phyloP scores from a whole-genome alignment of 1,140 invertebrate genomes.

The Pseudomyrmex gracilis region DNA sequence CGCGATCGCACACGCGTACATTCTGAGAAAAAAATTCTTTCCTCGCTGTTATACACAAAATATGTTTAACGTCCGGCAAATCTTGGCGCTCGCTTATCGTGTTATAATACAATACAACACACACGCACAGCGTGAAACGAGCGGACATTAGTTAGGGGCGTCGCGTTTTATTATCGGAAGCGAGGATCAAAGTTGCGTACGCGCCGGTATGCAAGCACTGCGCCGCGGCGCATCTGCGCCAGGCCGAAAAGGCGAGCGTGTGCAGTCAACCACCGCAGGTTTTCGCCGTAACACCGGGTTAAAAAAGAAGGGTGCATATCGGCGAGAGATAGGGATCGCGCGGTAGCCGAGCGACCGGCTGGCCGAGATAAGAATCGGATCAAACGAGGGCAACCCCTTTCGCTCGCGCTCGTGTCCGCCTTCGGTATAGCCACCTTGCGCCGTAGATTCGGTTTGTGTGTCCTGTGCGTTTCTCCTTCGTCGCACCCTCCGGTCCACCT shows the following conservation, averaged over 20 bases:
- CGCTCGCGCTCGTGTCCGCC: slow-evolving; percentile 47
- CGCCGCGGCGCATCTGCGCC: slow-evolving; percentile 69
- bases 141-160: slow-evolving; percentile 46
- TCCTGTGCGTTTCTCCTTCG: slow-evolving; percentile 13
- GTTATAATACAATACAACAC: neutral
- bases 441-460: slow-evolving; percentile 45
- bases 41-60: neutral
- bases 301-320: slow-evolving; percentile 72
- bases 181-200: slow-evolving; percentile 35
- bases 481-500: slow-evolving; percentile 63
- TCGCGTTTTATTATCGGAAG: slow-evolving; percentile 21
- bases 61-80: slow-evolving; percentile 24
- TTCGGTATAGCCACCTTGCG: slow-evolving; percentile 65
- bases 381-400: slow-evolving; percentile 69
- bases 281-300: slow-evolving; percentile 69
- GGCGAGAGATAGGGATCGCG: slow-evolving; percentile 68
- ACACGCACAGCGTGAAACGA: slow-evolving; percentile 1
- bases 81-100: slow-evolving; percentile 38
- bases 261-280: slow-evolving; percentile 66
- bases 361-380: slow-evolving; percentile 69
- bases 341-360: slow-evolving; percentile 72
- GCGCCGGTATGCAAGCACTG: slow-evolving; percentile 70
- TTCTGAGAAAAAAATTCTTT: neutral
- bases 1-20: neutral
- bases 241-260: slow-evolving; percentile 65